Evolutionary conservation across 2,888 invertebrate species (phyloP).

Genomic region (Lamellibrachia satsuma): DNA sequence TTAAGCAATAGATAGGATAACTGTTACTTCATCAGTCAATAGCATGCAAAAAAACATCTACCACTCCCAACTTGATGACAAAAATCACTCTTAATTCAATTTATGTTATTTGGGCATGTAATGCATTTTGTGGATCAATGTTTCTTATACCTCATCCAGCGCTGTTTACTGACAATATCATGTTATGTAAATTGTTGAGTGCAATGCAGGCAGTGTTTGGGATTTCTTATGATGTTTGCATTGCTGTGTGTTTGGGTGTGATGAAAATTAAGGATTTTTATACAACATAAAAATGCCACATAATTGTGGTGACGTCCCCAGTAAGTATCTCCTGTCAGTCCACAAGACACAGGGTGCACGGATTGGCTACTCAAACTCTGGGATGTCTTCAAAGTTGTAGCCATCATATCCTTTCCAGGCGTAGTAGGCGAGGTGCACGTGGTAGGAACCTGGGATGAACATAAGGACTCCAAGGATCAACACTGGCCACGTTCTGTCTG

Average conservation of each 20-base stretch:
- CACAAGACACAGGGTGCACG: neutral
- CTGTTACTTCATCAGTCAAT: no score
- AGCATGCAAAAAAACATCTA: no score
- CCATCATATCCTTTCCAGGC: constrained; percentile 85
- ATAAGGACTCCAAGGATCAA: constrained; percentile 86
- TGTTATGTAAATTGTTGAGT: neutral
- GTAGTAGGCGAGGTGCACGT: constrained; percentile 85
- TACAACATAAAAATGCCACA: neutral
- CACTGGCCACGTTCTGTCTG: constrained; percentile 88
- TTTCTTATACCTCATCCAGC: neutral
- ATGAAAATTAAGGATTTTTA: neutral
- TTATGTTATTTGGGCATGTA: no score
- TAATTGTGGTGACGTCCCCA: neutral
- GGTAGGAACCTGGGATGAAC: constrained; percentile 92
- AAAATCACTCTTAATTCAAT: no score
- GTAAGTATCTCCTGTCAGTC: neutral
- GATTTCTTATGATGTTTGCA: neutral
- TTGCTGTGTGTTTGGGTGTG: neutral
- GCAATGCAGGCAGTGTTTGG: neutral
- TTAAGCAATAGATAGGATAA: no score
- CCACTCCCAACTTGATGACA: no score
- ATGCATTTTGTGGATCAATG: no score
- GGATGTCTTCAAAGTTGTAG: constrained; percentile 88
- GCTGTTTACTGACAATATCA: neutral
- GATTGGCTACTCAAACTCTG: constrained; percentile 78